Conservation (phyloP, 1,140 invertebrate species). For the Caerostris extrusa region DNA sequence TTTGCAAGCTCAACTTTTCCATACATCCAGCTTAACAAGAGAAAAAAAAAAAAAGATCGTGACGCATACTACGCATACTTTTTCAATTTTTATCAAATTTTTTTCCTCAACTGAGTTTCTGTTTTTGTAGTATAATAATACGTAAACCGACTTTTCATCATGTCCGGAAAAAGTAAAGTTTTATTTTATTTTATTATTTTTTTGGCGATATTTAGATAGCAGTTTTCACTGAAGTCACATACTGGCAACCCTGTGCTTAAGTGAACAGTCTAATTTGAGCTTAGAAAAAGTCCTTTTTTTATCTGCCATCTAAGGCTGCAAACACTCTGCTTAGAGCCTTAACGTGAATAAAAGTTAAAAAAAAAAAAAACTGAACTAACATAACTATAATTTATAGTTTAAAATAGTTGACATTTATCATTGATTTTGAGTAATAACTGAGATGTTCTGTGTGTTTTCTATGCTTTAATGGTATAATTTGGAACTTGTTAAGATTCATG, state of each 20-base stretch:
- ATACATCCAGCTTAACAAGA: not conserved
- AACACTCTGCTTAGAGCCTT: not conserved
- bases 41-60: not conserved
- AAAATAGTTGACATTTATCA: not conserved
- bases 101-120: slow-evolving; percentile 40
- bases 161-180: not conserved
- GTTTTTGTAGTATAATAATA: not conserved
- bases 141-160: slow-evolving; percentile 14
- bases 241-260: slow-evolving; percentile 24
- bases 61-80: not conserved
- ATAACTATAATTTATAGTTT: not conserved
- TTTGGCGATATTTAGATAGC: slow-evolving; percentile 18
- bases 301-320: not conserved
- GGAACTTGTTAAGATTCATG: not conserved
- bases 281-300: slow-evolving; percentile 3
- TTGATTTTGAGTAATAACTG: not conserved
- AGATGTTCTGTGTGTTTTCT: not conserved
- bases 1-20: not conserved
- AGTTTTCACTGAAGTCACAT: not conserved
- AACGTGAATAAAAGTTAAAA: not conserved
- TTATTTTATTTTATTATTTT: not conserved
- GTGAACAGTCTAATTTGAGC: not conserved
- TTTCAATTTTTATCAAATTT: slow-evolving; percentile 39
- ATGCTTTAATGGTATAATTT: not conserved
- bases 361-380: not conserved